Evolutionary conservation across 1,140 invertebrate genomes (phyloP), one percentile per base, ranked within the genome.

Genomic region (Neoseiulus cucumeris): DNA sequence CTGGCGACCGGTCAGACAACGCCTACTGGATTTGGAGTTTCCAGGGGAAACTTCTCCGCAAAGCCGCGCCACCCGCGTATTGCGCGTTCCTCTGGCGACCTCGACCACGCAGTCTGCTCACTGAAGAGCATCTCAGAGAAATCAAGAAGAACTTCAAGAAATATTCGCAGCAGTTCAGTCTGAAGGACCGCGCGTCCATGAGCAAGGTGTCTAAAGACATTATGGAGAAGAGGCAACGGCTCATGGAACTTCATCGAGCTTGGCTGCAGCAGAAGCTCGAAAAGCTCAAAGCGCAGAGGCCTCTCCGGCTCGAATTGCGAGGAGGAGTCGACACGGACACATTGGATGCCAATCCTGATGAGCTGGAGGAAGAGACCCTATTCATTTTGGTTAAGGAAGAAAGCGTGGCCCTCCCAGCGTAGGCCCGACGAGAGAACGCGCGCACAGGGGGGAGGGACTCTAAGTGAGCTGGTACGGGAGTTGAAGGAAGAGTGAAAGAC

Each of bases 311-410:
- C 68, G 84, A 85, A 75, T 81, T 97, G 65, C 82, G 93, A 76
- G 83, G 84, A 94, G 90, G 88, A 76, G 81, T 92, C 68, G 91
- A 95, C 73, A 94, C 91, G 7, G 91, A 97, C 77, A 85, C 86
- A 74, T 76, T 92, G 68, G 86, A 87, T 74, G 85, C 83, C 45
- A 85, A 92, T 72, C 82, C 83, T 41, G 84, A 85, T 69, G 91
- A 93, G 72, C 83, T 92, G 71, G 89, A 93, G 74, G 91, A 96
- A 74, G 92, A 96, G 81, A 81, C 87, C 73, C 85, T 96, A 72
- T 92, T 96, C 85, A 94, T 96, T 84, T 88, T 97, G 79, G 83
- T 96, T 72, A 95, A 94, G 81, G 91, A 95, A 80, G 92, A 96
- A 82, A 82, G 83, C 70, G 87, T 84, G 20, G 76, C 86, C 68